Evolutionary conservation across 2,888 invertebrate genomes (phyloP).

Genomic region (Megamerina dolium): DNA sequence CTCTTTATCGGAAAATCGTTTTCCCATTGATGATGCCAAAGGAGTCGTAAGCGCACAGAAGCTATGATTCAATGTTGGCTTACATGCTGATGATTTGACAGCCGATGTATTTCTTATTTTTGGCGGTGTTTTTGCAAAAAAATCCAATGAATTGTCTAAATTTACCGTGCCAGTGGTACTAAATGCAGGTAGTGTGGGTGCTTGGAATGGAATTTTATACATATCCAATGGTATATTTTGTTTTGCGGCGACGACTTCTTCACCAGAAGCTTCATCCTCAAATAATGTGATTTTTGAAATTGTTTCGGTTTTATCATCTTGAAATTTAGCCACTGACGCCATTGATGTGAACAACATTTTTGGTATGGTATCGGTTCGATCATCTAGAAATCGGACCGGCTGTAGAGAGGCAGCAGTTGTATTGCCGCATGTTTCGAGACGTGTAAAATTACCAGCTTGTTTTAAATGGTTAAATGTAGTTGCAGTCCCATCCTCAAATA

Average conservation of each 20-base stretch:
- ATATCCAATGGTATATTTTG: neutral
- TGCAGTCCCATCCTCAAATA: neutral
- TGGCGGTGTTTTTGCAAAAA: conserved; percentile 35
- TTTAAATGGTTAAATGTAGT: too few species aligned
- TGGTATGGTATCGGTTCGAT: conserved; percentile 42
- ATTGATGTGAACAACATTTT: conserved; percentile 24
- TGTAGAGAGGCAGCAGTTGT: conserved; percentile 29
- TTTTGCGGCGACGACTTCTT: neutral
- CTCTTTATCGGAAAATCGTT: conserved; percentile 25
- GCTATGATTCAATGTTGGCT: neutral
- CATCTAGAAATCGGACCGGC: conserved; percentile 37
- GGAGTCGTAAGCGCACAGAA: conserved; percentile 19
- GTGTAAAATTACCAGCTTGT: conserved; percentile 36
- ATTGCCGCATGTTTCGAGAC: conserved; percentile 35
- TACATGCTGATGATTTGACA: conserved; percentile 5
- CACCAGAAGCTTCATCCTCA: neutral
- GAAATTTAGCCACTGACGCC: conserved; percentile 15
- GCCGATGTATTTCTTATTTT: conserved; percentile 11
- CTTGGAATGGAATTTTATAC: neutral
- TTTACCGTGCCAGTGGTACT: conserved; percentile 2
- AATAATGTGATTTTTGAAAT: conserved; percentile 18
- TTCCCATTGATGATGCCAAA: conserved; percentile 14
- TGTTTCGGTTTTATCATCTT: conserved; percentile 26
- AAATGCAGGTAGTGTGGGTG: neutral
- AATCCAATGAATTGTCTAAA: conserved; percentile 29